phyloP scores from a whole-genome alignment of 1,140 invertebrate genomes.

The Lepidurus apus region DNA sequence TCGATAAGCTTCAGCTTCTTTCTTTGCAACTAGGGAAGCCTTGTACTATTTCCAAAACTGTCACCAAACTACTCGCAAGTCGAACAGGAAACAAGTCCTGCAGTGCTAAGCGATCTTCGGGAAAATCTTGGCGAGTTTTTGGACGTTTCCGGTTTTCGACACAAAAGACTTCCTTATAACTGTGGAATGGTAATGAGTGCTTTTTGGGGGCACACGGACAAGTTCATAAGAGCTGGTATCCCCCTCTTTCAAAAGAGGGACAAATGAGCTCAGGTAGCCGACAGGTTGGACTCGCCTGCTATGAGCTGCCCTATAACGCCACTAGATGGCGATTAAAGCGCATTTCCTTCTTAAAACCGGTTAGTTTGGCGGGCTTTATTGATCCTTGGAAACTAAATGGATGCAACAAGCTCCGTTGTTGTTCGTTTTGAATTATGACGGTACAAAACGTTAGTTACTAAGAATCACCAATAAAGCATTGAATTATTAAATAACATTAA shows the following conservation, averaged over 20 bases:
- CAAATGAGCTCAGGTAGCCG: neutral
- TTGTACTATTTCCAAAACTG: neutral
- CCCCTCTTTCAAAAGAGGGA: neutral
- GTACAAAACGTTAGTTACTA: no score
- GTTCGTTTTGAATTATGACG: no score
- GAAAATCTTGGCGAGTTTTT: neutral
- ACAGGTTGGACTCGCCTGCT: neutral
- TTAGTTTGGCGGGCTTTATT: no score
- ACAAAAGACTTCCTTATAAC: neutral
- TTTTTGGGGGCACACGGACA: neutral
- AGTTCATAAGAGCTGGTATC: neutral
- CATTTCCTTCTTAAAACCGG: neutral
- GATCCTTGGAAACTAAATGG: no score
- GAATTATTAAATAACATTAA: no score
- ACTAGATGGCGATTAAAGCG: neutral
- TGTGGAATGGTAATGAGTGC: neutral
- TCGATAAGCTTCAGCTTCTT: neutral
- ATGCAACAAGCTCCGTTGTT: no score
- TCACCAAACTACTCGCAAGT: no score
- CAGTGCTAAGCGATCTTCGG: neutral
- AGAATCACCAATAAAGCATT: no score
- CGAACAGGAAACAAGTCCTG: no score
- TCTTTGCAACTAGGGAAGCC: neutral
- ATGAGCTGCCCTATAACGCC: neutral
- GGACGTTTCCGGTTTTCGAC: no score